phyloP scores from a whole-genome alignment of 2,888 invertebrate species.

The Cheiracanthium punctorium region DNA sequence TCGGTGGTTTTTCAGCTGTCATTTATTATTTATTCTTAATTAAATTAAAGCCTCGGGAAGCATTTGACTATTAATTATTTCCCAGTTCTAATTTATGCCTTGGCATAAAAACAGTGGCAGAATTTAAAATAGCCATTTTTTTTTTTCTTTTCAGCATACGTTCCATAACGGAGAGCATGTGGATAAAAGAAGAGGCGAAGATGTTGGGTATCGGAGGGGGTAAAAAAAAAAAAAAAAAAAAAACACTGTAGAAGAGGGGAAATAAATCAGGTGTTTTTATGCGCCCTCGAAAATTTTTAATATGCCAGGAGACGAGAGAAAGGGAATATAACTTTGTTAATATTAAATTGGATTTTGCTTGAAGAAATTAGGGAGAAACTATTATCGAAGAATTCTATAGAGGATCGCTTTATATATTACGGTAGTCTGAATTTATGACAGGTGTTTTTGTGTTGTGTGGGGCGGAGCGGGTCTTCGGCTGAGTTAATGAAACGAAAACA shows the following conservation, averaged over 20 bases:
- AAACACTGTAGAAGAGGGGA: neutral
- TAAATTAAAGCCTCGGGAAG: constrained; percentile 39
- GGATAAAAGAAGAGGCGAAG: neutral
- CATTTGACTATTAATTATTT: constrained; percentile 51
- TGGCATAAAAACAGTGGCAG: neutral
- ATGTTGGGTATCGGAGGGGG: neutral
- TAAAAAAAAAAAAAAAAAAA: neutral
- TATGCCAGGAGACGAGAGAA: too few relatives aligned
- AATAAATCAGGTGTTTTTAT: too few relatives aligned
- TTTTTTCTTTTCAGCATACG: neutral
- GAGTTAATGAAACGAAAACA: too few relatives aligned
- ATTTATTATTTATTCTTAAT: constrained; percentile 59
- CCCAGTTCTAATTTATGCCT: constrained; percentile 39
- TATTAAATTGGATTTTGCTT: too few relatives aligned
- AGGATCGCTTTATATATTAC: too few relatives aligned
- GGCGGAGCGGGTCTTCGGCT: too few relatives aligned
- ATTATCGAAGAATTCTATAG: too few relatives aligned
- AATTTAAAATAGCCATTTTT: neutral
- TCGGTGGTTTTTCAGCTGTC: constrained; percentile 47
- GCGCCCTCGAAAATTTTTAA: too few relatives aligned
- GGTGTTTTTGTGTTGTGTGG: too few relatives aligned
- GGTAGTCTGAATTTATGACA: too few relatives aligned
- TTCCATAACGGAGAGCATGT: neutral
- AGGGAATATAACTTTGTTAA: too few relatives aligned
- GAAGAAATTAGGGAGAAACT: too few relatives aligned